Evolutionary conservation across 2,888 invertebrate genomes (phyloP), one percentile per base, ranked within the genome.

Genomic region (Galeopsomyia nigrocyanea): DNA sequence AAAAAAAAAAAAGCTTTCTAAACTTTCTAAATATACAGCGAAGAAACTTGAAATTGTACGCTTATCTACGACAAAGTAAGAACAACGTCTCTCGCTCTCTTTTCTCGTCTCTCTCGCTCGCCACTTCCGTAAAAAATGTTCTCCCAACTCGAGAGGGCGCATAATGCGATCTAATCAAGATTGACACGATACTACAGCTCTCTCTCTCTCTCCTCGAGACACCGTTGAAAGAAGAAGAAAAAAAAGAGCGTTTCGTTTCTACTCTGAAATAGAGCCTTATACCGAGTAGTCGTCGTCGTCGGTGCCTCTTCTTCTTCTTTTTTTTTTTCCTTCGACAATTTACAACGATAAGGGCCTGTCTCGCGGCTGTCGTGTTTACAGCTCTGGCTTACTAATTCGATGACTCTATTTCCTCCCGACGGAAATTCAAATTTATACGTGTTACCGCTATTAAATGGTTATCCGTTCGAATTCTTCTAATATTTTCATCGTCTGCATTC

Each of bases 91-190:
- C 21, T 46, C 49, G 17, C 57, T 66, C 16, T 31, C 31, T 31
- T 5, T 39, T 39, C 39, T 39, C 39, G 39, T 7, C 10, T 39
- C 10, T 39, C 39, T 7, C 39, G 39, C 17, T 5, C 5, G 14
- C 16, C 57, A 9, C 50, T 58, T 58, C 49, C 66, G 31, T 50
- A 58, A 57, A 19, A 39, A 39, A 39, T 3, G 39, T 39, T 39
- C 39, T 10, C 5, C 39, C 13, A 47, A 19, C 19, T 2, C 7
- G 31, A n/a, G 17, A 5, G n/a, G 16, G 14, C 53, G 47, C 31
- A 26, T 62, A 62, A 62, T 56, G 50, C n/a, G 31, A 62, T 6
- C 56, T 68, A 68, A 68, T 68, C 62, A 62, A 68, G 68, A 68
- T 68, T 68, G 68, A 68, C 62, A 56, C 56, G 21, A 55, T 68